phyloP scores from a whole-genome alignment of 2,797 vertebrate genomes.

The Malacoraja senta region DNA sequence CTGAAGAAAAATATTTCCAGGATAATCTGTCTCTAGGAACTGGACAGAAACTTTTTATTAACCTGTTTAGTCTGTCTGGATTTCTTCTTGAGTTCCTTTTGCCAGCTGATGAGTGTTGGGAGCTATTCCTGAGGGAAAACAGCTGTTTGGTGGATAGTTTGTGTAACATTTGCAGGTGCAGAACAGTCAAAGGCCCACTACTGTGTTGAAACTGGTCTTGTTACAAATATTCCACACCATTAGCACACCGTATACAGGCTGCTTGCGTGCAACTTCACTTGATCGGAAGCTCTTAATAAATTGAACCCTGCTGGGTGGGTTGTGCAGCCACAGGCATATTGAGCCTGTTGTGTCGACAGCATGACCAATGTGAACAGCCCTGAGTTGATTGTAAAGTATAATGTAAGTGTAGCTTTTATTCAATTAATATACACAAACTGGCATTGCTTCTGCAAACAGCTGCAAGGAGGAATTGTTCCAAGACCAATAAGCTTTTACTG shows the following conservation, averaged over 20 bases:
- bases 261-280: constrained; percentile 42
- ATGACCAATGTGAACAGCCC: neutral
- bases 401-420: neutral
- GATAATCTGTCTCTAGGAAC: constrained; percentile 29
- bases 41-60: constrained; percentile 34
- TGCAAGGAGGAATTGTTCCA: neutral
- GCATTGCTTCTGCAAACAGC: neutral
- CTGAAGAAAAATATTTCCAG: neutral
- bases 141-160: constrained; percentile 45
- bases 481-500: neutral
- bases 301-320: constrained; percentile 6
- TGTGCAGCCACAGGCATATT: constrained; percentile 5
- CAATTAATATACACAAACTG: neutral
- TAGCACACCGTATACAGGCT: constrained; percentile 40
- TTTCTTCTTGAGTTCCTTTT: constrained; percentile 42
- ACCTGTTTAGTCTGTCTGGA: constrained; percentile 43
- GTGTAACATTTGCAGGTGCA: constrained; percentile 45
- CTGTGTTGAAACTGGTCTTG: constrained; percentile 36
- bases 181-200: constrained; percentile 37
- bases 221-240: constrained; percentile 37
- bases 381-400: neutral
- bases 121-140: constrained; percentile 42
- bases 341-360: neutral
- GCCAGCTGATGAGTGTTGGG: constrained; percentile 40
- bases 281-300: constrained; percentile 33